phyloP scores from a whole-genome alignment of 2,113 vertebrate species.

The Carassius auratus region DNA sequence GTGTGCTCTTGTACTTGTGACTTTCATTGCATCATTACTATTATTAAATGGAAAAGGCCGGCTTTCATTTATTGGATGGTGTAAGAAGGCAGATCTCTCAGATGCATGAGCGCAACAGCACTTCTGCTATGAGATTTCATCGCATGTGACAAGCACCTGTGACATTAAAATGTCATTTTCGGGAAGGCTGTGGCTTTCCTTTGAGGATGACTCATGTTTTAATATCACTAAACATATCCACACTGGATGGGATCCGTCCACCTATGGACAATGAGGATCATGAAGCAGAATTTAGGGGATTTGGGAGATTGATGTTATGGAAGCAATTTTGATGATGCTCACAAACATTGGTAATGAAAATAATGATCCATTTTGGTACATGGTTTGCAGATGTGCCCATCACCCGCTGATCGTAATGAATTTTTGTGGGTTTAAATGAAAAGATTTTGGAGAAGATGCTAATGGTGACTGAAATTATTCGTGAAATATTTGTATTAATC shows the following conservation, averaged over 20 bases:
- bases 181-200: neutral
- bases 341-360: too few relatives aligned
- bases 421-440: neutral
- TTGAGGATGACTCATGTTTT: neutral
- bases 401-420: neutral
- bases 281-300: slow-evolving; percentile 40
- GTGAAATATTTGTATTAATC: neutral
- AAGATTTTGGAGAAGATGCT: too few relatives aligned
- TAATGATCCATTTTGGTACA: neutral
- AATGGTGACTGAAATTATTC: neutral
- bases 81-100: neutral
- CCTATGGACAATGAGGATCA: slow-evolving; percentile 41
- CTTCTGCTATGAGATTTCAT: neutral
- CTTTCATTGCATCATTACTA: neutral
- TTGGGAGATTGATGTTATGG: slow-evolving; percentile 19
- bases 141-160: neutral
- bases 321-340: too few relatives aligned
- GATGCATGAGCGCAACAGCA: neutral
- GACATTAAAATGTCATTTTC: neutral
- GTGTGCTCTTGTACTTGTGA: neutral
- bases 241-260: slow-evolving; percentile 3
- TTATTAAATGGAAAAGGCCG: neutral
- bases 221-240: slow-evolving; percentile 31
- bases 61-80: too few relatives aligned
- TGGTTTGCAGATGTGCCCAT: neutral